A percentile compares a stretch with the other conserved stretches of the same genome.
Conservation (phyloP, 92 coral and sea anemone genomes). For the Bergia sp. region DNA sequence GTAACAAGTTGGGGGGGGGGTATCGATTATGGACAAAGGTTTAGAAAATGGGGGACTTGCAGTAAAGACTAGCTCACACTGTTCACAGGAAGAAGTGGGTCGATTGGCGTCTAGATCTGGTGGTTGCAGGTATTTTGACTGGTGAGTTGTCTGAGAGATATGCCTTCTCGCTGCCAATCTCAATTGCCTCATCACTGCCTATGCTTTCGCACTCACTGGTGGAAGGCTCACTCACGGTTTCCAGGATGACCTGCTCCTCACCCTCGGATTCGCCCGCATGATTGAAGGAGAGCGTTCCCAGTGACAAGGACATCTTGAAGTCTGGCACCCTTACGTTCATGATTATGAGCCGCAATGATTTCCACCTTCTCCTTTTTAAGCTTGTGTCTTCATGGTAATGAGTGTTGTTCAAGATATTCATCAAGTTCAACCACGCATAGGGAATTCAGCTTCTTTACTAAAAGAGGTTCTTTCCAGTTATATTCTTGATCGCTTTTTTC, state of each 20-base stretch:
- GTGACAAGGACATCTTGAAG: neutral
- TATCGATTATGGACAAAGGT: no score
- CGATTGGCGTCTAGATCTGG: no score
- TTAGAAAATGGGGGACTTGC: no score
- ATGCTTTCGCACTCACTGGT: neutral
- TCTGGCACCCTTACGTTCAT: neutral
- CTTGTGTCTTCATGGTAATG: neutral
- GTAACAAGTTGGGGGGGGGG: no score
- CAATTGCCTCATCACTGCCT: neutral
- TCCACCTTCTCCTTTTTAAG: no score
- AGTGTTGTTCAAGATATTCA: neutral
- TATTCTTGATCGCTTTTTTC: no score
- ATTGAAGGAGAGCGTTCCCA: neutral
- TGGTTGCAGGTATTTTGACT: no score
- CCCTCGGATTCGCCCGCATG: neutral
- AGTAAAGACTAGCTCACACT: no score
- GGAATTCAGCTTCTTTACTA: neutral
- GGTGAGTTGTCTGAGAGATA: no score
- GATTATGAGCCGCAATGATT: neutral
- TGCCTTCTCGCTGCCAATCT: no score
- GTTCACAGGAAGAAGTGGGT: no score
- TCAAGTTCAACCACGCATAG: neutral
- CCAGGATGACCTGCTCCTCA: neutral
- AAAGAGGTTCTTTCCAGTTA: no score
- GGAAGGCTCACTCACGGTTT: neutral